Base-by-base conservation (phyloP, 2,888 invertebrate genomes). In the Operophtera brumata region DNA sequence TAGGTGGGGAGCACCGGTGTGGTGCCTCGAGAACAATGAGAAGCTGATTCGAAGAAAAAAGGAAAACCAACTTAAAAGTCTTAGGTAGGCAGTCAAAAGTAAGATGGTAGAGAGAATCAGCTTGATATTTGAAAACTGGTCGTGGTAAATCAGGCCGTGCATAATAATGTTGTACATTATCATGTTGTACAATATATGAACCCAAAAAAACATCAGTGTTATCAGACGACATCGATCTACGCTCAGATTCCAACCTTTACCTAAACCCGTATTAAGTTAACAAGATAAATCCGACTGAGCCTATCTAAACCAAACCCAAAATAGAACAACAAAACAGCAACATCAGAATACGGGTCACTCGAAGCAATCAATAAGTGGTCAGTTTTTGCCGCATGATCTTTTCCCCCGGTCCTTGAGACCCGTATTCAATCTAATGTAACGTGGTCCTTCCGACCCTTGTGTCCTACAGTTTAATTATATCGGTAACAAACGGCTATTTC, bases 381-480 rank as follows among this genome's bases (percentile, higher is more conserved):
- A 47, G 47, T 66, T 69, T 66, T 66, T 64, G 57, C 64, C 61
- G 53, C 61, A 61, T 61, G 60, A 63, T 64, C 62, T 56, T 61
- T 61, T 59, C 53, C 32, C 44, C 30, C 47, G 48, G 45, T 43
- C 49, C 40, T 41, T 50, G 51, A 26, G 54, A 42, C 61, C 65
- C 59, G 64, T 64, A 70, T 71, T 70, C 69, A 70, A 72, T 71
- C 69, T 68, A 61, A 62, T 61, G 60, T 67, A 67, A 69, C 20
- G 20, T 20, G 65, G 62, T 59, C 64, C 51, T 57, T 57, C 52
- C 54, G 62, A 66, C 65, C 65, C 66, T 59, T 53, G 58, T 60
- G 62, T 51, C 47, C 35, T 47, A 12, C 14, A 44, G 37, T 43
- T 28, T 20, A 32, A 30, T 30, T 37, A 14, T 37, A 43, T 36